Conservation (phyloP, 2,113 vertebrate genomes). For the Porphyrio hochstetteri region DNA sequence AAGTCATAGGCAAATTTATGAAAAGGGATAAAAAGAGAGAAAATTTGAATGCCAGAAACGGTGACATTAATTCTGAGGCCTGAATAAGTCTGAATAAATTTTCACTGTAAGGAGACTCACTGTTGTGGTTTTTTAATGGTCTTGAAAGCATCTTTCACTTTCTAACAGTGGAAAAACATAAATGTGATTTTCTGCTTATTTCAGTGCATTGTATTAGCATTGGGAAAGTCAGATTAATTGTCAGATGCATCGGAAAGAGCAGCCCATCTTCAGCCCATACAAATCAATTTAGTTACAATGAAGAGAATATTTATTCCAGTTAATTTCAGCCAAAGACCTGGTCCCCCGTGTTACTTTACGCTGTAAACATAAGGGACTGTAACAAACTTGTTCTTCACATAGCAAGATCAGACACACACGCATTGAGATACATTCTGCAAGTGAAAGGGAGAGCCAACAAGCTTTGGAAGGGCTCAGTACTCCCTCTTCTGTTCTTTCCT, state of each 20-base stretch:
- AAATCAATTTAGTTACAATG: not conserved
- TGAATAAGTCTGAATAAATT: constrained; percentile 2
- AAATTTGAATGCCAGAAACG: not conserved
- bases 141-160: not conserved
- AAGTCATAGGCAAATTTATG: not conserved
- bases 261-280: not conserved
- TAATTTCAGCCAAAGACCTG: not conserved
- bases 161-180: not conserved
- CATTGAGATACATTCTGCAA: not conserved
- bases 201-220: not conserved
- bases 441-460: not conserved
- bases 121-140: not conserved
- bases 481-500: constrained; percentile 67
- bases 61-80: not conserved
- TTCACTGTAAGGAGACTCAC: not conserved
- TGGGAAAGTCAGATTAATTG: not conserved
- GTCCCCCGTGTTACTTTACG: accelerated
- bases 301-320: not conserved
- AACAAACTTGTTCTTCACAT: not conserved
- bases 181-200: not conserved
- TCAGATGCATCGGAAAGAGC: not conserved
- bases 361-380: not conserved
- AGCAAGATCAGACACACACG: not conserved
- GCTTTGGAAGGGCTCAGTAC: constrained; percentile 26
- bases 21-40: not conserved